Conservation (phyloP, 2,888 invertebrate species). For the Drosophila seclusa region DNA sequence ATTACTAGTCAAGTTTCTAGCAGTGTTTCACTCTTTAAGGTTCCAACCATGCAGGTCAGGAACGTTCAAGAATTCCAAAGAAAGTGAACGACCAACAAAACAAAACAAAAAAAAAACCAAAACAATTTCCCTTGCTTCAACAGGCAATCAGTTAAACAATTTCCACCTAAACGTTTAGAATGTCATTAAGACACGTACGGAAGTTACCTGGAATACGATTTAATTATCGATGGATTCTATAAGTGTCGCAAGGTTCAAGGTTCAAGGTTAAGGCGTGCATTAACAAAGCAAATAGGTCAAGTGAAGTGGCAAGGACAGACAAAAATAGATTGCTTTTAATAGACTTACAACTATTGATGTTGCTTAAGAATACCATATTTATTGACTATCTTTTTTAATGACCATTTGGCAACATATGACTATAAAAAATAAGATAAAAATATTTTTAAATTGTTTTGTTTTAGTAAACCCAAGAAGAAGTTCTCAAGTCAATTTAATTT, state of each 20-base stretch:
- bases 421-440: neutral
- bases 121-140: constrained; percentile 3
- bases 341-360: neutral
- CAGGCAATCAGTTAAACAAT: neutral
- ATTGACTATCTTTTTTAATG: neutral
- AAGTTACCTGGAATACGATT: constrained; percentile 24
- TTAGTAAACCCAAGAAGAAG: neutral
- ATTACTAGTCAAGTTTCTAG: constrained; percentile 11
- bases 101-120: neutral
- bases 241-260: constrained; percentile 28
- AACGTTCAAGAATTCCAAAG: constrained; percentile 36
- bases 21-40: constrained; percentile 26
- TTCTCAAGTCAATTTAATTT: neutral
- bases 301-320: constrained; percentile 7
- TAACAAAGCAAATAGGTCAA: neutral
- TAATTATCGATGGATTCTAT: constrained; percentile 31
- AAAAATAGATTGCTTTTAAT: neutral
- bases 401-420: neutral
- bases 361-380: neutral
- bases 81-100: constrained; percentile 30
- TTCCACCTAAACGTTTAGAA: constrained; percentile 26
- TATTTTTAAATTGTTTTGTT: neutral
- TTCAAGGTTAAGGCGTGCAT: constrained; percentile 36
- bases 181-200: constrained; percentile 19
- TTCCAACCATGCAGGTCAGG: constrained; percentile 13